phyloP scores from a whole-genome alignment of 2,113 vertebrate genomes.

The Muntiacus reevesi region DNA sequence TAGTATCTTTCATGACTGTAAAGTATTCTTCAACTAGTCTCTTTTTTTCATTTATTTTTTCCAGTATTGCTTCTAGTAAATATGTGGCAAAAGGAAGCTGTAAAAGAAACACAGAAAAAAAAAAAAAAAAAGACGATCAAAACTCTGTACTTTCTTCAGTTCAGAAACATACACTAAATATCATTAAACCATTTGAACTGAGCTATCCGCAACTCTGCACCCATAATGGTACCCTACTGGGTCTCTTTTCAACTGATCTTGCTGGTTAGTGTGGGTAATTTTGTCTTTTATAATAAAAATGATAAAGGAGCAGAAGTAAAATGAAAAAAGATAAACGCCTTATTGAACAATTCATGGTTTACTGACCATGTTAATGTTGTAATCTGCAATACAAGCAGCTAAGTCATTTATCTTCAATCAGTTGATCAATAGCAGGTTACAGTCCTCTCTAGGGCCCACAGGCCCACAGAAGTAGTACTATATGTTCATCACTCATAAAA shows the following conservation, averaged over 20 bases:
- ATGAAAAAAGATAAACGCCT: constrained; percentile 86
- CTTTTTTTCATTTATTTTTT: constrained; percentile 94
- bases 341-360: constrained; percentile 89
- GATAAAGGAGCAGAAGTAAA: constrained; percentile 82
- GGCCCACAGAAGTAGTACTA: constrained; percentile 70
- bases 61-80: constrained; percentile 89
- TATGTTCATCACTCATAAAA: constrained; percentile 75
- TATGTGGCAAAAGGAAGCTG: constrained; percentile 91
- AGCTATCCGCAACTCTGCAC: constrained; percentile 69
- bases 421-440: constrained; percentile 86
- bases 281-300: constrained; percentile 83
- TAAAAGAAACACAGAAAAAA: constrained; percentile 80
- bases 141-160: constrained; percentile 68
- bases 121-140: constrained; percentile 69
- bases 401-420: constrained; percentile 86
- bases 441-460: constrained; percentile 81
- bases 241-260: constrained; percentile 76
- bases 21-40: constrained; percentile 91
- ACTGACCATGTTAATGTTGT: constrained; percentile 88
- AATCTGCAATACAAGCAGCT: constrained; percentile 86
- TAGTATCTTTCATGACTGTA: constrained; percentile 83
- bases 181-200: constrained; percentile 76
- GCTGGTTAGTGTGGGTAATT: constrained; percentile 77
- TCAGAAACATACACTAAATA: constrained; percentile 71
- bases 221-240: constrained; percentile 36